Evolutionary conservation across 2,113 vertebrate species (phyloP).

Genomic region (Pteronura brasiliensis): DNA sequence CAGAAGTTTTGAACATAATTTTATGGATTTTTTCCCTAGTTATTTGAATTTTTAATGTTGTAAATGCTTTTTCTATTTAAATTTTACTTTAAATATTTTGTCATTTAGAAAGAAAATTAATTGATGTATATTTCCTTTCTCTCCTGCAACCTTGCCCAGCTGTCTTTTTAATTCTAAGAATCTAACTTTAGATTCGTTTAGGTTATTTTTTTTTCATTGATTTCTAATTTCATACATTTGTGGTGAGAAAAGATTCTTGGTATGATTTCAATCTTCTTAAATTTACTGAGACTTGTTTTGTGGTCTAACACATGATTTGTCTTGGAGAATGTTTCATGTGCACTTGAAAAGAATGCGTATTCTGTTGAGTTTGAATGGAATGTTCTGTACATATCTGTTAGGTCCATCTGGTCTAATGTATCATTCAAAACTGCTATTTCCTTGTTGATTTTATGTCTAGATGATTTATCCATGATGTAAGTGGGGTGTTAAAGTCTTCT

Average conservation of each 20-base stretch:
- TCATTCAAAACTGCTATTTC: not conserved
- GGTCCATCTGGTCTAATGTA: not conserved
- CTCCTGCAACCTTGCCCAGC: not conserved
- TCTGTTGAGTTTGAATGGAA: not conserved
- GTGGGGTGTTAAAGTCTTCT: not conserved
- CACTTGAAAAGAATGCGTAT: not conserved
- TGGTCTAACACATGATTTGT: not conserved
- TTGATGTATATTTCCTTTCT: not conserved
- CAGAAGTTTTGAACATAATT: not conserved
- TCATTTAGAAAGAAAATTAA: constrained; percentile 38
- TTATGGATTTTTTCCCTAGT: not conserved
- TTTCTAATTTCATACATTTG: not conserved
- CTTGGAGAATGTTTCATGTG: not conserved
- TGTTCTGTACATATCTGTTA: not conserved
- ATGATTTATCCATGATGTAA: not conserved
- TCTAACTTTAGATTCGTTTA: not conserved
- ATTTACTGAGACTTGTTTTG: not conserved
- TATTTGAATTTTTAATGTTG: not conserved
- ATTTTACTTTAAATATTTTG: not conserved
- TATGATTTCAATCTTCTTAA: not conserved
- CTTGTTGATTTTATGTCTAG: not conserved
- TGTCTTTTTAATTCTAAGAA: constrained; percentile 1
- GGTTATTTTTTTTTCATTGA: not conserved
- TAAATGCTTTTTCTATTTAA: not conserved
- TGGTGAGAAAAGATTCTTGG: not conserved